Conservation (phyloP, 2,113 vertebrate species). For the Pseudopipra pipra region DNA sequence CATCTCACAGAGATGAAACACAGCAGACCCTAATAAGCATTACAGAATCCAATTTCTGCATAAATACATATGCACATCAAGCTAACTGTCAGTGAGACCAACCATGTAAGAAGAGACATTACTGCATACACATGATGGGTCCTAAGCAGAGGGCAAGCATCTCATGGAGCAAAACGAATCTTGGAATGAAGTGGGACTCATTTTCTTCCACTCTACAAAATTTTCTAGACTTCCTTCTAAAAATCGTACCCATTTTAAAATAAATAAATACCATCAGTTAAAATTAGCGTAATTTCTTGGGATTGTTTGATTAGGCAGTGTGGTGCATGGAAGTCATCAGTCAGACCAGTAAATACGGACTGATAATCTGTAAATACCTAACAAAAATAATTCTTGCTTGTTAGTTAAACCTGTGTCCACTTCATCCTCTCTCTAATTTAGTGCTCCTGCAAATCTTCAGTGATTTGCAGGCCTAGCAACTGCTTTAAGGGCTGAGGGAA, state of each 20-base stretch:
- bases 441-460: background rate
- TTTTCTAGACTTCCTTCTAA: background rate
- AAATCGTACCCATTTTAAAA: background rate
- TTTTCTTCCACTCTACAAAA: background rate
- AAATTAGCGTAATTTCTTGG: background rate
- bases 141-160: background rate
- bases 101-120: background rate
- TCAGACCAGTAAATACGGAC: background rate
- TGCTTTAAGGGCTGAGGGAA: background rate
- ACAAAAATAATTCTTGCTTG: background rate
- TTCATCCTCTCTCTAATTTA: background rate
- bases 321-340: background rate
- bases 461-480: background rate
- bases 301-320: background rate
- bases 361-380: background rate
- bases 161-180: background rate
- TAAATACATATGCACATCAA: background rate
- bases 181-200: background rate
- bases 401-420: background rate
- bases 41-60: background rate
- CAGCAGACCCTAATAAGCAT: background rate
- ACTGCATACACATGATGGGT: background rate
- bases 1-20: background rate
- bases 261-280: background rate
- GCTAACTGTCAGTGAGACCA: background rate